phyloP scores from a whole-genome alignment of 2,888 invertebrate species.

The Priocnemis perturbator region DNA sequence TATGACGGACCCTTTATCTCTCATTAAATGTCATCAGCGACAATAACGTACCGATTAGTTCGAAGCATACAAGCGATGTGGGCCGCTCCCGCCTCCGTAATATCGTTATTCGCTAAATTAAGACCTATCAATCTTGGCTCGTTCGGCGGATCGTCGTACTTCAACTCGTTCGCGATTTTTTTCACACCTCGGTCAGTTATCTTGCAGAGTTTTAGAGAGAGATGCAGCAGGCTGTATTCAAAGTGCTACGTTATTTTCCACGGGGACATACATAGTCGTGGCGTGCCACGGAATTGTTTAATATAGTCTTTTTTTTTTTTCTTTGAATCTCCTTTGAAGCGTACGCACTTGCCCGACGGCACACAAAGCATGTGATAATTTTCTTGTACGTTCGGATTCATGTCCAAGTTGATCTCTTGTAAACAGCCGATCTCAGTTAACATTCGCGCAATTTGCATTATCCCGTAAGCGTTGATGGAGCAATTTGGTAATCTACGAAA shows the following conservation, averaged over 20 bases:
- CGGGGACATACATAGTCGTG: no score
- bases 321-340: background rate
- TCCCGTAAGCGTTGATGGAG: slow-evolving; percentile 61
- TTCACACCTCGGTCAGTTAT: slow-evolving; percentile 62
- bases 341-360: slow-evolving; percentile 47
- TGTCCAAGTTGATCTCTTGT: slow-evolving; percentile 67
- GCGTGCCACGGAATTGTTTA: background rate
- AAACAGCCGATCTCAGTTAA: slow-evolving; percentile 55
- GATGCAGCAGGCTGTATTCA: slow-evolving; percentile 52
- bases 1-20: slow-evolving; percentile 54
- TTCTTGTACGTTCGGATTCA: slow-evolving; percentile 68
- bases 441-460: slow-evolving; percentile 61
- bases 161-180: slow-evolving; percentile 62
- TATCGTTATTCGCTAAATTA: slow-evolving; percentile 71
- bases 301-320: background rate
- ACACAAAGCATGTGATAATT: slow-evolving; percentile 66
- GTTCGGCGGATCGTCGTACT: slow-evolving; percentile 46
- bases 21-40: background rate
- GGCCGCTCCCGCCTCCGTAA: slow-evolving; percentile 66
- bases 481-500: slow-evolving; percentile 67
- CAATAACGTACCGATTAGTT: slow-evolving; percentile 61
- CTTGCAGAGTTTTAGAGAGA: slow-evolving; percentile 68
- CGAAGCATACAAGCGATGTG: slow-evolving; percentile 67
- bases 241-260: no score
- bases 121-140: slow-evolving; percentile 60